phyloP scores from a whole-genome alignment of 2,797 vertebrate species.

The Antennarius maculatus region DNA sequence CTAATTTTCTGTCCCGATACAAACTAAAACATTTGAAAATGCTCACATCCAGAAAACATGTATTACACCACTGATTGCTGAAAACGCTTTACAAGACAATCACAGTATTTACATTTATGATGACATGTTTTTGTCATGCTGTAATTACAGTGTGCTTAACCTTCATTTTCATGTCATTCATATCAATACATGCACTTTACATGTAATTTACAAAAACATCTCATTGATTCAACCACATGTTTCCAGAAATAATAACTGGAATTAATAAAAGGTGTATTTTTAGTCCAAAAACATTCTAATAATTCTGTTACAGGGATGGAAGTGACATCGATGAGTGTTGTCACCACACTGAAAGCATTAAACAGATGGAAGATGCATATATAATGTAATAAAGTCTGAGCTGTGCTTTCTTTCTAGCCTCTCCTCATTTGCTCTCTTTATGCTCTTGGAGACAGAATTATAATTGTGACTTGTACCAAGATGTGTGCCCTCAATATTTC shows the following conservation, averaged over 20 bases:
- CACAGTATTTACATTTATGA: neutral
- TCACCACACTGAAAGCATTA: neutral
- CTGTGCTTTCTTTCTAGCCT: constrained; percentile 2
- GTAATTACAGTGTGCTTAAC: neutral
- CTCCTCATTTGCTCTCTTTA: constrained; percentile 4
- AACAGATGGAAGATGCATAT: neutral
- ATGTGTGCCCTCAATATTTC: constrained; percentile 51
- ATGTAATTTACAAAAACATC: too few species aligned
- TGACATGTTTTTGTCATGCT: too few species aligned
- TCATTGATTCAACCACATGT: neutral
- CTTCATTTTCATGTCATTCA: constrained; percentile 1
- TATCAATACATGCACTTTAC: too few species aligned
- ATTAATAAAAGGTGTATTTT: neutral
- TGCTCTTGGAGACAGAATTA: constrained; percentile 30
- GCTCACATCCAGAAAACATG: neutral
- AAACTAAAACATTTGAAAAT: neutral
- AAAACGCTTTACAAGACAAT: neutral
- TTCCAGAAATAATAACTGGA: neutral
- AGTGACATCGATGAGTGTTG: neutral
- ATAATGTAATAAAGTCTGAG: constrained; percentile 13
- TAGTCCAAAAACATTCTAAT: neutral
- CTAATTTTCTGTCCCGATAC: neutral
- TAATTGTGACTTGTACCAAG: constrained; percentile 46
- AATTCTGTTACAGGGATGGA: constrained; percentile 2
- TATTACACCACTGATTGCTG: neutral